Evolutionary conservation across 2,888 invertebrate species (phyloP).

Genomic region (Hydroisotoma schaefferi): DNA sequence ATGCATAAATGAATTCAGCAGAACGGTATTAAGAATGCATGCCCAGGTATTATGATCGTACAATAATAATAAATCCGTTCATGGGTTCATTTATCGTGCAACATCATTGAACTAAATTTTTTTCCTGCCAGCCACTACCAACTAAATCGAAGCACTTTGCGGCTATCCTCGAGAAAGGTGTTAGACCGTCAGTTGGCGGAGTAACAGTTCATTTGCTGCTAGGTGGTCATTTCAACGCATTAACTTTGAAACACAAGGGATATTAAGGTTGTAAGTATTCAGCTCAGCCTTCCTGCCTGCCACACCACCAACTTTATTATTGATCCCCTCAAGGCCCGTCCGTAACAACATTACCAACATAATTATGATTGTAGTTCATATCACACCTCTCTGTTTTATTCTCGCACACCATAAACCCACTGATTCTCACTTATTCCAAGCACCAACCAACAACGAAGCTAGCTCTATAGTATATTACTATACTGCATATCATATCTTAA

Average conservation of each 20-base stretch:
- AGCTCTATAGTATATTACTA: too few relatives aligned
- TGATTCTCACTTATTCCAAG: constrained; percentile 8
- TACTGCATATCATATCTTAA: too few relatives aligned
- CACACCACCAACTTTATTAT: constrained; percentile 29
- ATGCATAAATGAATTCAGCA: too few relatives aligned
- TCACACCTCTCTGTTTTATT: constrained; percentile 15
- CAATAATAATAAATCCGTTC: too few relatives aligned
- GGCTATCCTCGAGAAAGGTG: constrained; percentile 38
- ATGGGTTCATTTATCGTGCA: too few relatives aligned
- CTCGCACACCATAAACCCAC: constrained; percentile 15
- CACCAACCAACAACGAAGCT: too few relatives aligned
- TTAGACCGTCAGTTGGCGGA: constrained; percentile 22
- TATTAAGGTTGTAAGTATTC: constrained; percentile 14
- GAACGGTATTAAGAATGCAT: too few relatives aligned
- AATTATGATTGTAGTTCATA: constrained; percentile 7
- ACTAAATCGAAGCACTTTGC: constrained; percentile 14
- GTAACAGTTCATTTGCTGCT: constrained; percentile 41
- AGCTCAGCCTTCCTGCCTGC: constrained; percentile 12
- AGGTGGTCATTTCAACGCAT: constrained; percentile 48
- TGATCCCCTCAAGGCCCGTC: constrained; percentile 33
- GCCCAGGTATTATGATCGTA: too few relatives aligned
- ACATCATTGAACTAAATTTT: constrained; percentile 17
- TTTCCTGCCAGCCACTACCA: neutral
- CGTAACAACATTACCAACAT: constrained; percentile 9
- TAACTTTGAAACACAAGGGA: constrained; percentile 32